A percentile compares a stretch with the other conserved stretches of the same genome.
Conservation (phyloP, 2,888 invertebrate species). For the Trisateles emortualis region DNA sequence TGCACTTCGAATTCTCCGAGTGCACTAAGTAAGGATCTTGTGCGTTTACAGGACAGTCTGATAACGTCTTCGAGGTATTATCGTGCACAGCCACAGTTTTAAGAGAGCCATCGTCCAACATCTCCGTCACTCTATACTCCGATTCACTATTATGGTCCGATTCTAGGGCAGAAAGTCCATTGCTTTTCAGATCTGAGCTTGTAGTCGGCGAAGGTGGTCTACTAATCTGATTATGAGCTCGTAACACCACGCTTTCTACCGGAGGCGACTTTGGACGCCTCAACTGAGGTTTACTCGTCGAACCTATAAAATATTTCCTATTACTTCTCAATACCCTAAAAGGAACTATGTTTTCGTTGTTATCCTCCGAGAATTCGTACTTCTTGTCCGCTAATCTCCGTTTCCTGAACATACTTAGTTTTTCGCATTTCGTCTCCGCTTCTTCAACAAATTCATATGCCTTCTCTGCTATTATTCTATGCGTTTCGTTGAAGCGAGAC, state of each 20-base stretch:
- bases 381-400: slow-evolving; percentile 95
- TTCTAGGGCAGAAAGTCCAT: slow-evolving; percentile 62
- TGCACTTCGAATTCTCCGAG: slow-evolving; percentile 87
- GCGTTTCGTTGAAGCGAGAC: slow-evolving; percentile 83
- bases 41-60: slow-evolving; percentile 77
- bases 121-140: slow-evolving; percentile 82
- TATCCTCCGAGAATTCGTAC: slow-evolving; percentile 95
- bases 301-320: slow-evolving; percentile 82
- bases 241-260: slow-evolving; percentile 75
- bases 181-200: slow-evolving; percentile 63
- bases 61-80: slow-evolving; percentile 82
- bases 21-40: slow-evolving; percentile 84
- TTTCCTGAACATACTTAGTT: slow-evolving; percentile 94
- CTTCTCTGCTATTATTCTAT: slow-evolving; percentile 88
- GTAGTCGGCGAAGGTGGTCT: slow-evolving; percentile 69
- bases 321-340: slow-evolving; percentile 88
- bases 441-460: slow-evolving; percentile 96
- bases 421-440: slow-evolving; percentile 92
- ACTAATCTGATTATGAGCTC: slow-evolving; percentile 81
- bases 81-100: slow-evolving; percentile 83
- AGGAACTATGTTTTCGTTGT: slow-evolving; percentile 89
- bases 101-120: slow-evolving; percentile 83
- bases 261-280: slow-evolving; percentile 78
- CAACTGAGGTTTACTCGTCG: slow-evolving; percentile 64
- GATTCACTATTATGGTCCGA: slow-evolving; percentile 79